Base-by-base conservation (phyloP, 2,888 invertebrate species). In the Cancer borealis region DNA sequence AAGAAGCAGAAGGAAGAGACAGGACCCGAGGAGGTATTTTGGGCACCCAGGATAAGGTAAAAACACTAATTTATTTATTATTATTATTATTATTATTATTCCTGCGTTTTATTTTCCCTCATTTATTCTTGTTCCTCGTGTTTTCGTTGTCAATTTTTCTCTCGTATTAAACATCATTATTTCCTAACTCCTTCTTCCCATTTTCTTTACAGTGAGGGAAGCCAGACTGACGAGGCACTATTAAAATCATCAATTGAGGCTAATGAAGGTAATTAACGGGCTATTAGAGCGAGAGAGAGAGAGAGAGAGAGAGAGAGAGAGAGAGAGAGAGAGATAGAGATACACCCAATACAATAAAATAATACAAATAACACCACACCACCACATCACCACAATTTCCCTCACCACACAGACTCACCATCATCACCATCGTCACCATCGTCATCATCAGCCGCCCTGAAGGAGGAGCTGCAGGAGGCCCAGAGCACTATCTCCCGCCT, bases 401-500 rank as follows among this genome's bases (percentile, higher is more conserved):
- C 3, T 39, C 39, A 21, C 84, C 84, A 60, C 54, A 66, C 66
- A 66, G 84, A 84, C 84, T 39, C 39, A 46, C 89, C 47, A 8
- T 47, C 47, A 49, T n/a, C 26, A 49, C 84, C 84, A 14, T 39
- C 84, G 14, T 39, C 84, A 39, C 12, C 84, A 39, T 39, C 84
- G 4, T 12, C 84, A 17, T 12, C 84, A 1, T 84, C 84, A 10
- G 14, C 84, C 14, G 39, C 12, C 30, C 39, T 45, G 8, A 66
- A 79, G 89, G 88, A 73, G 89, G 91, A 92, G 60, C 46, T 66
- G 47, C 21, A 49, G 14, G 91, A 92, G 17, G 87, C 93, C 4
- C 94, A 93, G 84, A 92, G 54, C 14, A 49, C 54, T 6, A 92
- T 95, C 21, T 94, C 94, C 10, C 66, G 60, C 26, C 92, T 95